These are phyloP conservation scores for Paramuricea clavata DNA, from an alignment of 92 coral and sea anemone genomes.

Conservation along the genomic window DNA sequence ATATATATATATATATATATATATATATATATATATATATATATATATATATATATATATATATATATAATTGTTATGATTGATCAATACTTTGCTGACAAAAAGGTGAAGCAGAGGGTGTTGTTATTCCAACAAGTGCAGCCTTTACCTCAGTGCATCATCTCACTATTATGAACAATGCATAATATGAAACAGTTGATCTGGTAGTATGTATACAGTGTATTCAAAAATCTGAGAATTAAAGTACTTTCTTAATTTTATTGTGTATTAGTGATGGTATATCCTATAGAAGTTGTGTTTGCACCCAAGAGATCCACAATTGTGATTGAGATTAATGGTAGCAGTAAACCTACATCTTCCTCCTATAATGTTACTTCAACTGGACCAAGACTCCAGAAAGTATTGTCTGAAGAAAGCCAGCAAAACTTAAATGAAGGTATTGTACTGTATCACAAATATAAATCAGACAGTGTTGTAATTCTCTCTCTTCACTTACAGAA, in stretches of 20 bases:
- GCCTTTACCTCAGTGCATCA: not conserved
- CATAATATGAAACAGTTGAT: not conserved
- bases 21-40: too few relatives aligned
- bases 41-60: too few relatives aligned
- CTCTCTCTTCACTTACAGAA: not conserved
- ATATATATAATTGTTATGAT: too few relatives aligned
- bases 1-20: too few relatives aligned
- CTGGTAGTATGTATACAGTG: not conserved
- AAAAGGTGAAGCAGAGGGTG: too few relatives aligned
- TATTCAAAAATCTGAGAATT: not conserved
- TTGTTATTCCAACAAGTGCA: too few relatives aligned
- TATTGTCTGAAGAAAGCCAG: slow-evolving; percentile 24
- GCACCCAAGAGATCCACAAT: slow-evolving; percentile 22
- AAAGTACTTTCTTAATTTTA: not conserved
- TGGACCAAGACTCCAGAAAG: not conserved
- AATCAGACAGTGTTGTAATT: not conserved
- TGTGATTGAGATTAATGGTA: slow-evolving; percentile 25
- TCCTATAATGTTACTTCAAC: slow-evolving; percentile 19
- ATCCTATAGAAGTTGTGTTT: slow-evolving; percentile 28
- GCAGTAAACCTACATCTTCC: slow-evolving; percentile 22
- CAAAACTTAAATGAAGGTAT: slow-evolving; percentile 29
- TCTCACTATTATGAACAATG: not conserved
- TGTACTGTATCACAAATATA: not conserved
- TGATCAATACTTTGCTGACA: too few relatives aligned
- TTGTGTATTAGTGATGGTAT: slow-evolving; percentile 24